Conservation (phyloP, 2,888 invertebrate genomes). For the Phoenoteleia sp. region DNA sequence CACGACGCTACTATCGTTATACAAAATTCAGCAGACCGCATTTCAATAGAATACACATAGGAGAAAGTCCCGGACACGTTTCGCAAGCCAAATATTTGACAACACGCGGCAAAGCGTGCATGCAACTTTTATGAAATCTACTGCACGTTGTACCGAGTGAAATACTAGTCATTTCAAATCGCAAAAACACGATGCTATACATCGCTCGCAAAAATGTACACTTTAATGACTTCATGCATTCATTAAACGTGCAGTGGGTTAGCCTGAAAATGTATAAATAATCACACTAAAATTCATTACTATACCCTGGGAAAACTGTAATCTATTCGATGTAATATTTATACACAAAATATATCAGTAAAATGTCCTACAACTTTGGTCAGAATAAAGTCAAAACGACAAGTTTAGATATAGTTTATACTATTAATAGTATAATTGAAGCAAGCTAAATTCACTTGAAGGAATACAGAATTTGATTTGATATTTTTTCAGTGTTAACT, state of each 20-base stretch:
- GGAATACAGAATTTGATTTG: too few relatives aligned
- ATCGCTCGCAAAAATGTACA: slow-evolving; percentile 20
- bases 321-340: too few relatives aligned
- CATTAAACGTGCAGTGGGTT: neutral
- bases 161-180: slow-evolving; percentile 15
- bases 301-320: too few relatives aligned
- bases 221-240: slow-evolving; percentile 12
- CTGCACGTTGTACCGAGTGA: slow-evolving; percentile 12
- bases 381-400: too few relatives aligned
- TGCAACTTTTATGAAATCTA: slow-evolving; percentile 56
- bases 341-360: too few relatives aligned
- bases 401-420: too few relatives aligned
- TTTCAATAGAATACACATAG: slow-evolving; percentile 53
- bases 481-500: too few relatives aligned
- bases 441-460: too few relatives aligned
- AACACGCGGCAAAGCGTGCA: slow-evolving; percentile 39
- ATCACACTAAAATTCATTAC: slow-evolving; percentile 26
- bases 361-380: too few relatives aligned
- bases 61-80: slow-evolving; percentile 37
- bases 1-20: slow-evolving; percentile 54
- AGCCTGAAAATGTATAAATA: slow-evolving; percentile 13
- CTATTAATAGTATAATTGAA: too few relatives aligned
- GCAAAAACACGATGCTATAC: too few relatives aligned
- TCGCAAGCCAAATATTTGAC: slow-evolving; percentile 47
- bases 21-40: slow-evolving; percentile 63